Evolutionary conservation across 2,113 vertebrate species (phyloP), one percentile per base, ranked within the genome.

Genomic region (Podilymbus podiceps): DNA sequence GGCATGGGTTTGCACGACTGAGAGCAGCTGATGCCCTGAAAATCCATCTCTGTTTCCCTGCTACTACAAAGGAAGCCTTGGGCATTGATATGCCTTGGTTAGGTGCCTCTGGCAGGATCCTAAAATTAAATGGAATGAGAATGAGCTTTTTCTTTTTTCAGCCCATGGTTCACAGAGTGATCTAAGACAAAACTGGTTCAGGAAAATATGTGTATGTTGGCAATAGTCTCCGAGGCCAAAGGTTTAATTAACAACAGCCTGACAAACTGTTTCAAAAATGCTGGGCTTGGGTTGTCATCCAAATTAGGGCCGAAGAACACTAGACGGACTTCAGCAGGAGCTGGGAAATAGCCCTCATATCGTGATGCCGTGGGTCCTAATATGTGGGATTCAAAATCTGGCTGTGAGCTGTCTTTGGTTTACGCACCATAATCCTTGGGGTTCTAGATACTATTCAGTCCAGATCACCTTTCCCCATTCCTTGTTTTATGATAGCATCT

Each of bases 331-430:
- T 55, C 49, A 55, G 46, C 22, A 59, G 38, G 62, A 55, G 52
- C 74, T 53, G 95, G 49, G 42, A 47, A 83, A 56, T 2, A 3
- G 16, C 33, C 44, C 17, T 19, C 13, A 30, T 8, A 44, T 60
- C 11, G 0, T 1, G 47, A 40, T 2, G 6, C 60, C 20, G 2
- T 3, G 33, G 22, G 25, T 27, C 22, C n/a, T 25, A 35, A 62
- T 24, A 2, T 0, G 12, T 0, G 20, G 63, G 27, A 20, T 62
- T 46, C 71, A 47, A 22, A 85, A 40, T 11, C 28, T 8, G 11
- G 3, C 69, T 18, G 23, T 3, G 55, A 74, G 73, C 49, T 22
- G 7, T 4, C 46, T 66, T 50, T 20, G 2, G 12, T 27, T 40
- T 22, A 15, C 8, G 27, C 24, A 21, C 53, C 62, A 3, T 44